Percentiles rank a stretch among this genome's conserved stretches.
phyloP scores from a whole-genome alignment of 2,888 invertebrate genomes.

The Brachyptera risi region DNA sequence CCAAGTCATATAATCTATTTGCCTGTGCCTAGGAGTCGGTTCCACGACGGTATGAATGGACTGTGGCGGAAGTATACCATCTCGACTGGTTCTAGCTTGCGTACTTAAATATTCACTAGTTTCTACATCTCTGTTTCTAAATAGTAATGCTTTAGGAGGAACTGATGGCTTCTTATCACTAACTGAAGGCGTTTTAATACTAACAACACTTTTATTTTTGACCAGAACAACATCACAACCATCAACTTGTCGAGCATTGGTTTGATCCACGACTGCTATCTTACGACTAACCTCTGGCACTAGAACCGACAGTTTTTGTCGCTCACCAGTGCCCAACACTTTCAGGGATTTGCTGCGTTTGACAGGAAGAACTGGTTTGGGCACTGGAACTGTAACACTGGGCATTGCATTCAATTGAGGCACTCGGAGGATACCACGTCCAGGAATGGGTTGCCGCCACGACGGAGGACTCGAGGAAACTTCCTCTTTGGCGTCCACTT shows the following conservation, averaged over 20 bases:
- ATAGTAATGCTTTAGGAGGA: conserved; percentile 11
- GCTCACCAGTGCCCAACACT: conserved; percentile 35
- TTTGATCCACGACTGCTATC: too few relatives aligned
- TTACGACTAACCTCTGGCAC: neutral
- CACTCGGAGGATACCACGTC: conserved; percentile 34
- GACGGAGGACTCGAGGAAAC: neutral
- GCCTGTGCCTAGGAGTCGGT: neutral
- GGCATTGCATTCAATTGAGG: conserved; percentile 25
- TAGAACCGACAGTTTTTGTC: conserved; percentile 32
- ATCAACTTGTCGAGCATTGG: neutral
- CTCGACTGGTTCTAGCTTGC: neutral
- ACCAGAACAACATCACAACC: conserved; percentile 20
- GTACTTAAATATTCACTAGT: neutral
- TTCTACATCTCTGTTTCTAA: conserved; percentile 7
- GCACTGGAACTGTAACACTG: conserved; percentile 31
- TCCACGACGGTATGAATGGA: neutral
- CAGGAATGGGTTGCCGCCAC: conserved; percentile 32
- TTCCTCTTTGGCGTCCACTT: conserved; percentile 3
- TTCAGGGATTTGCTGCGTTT: conserved; percentile 45
- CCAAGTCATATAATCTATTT: conserved; percentile 5
- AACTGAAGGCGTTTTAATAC: conserved; percentile 3
- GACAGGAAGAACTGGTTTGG: conserved; percentile 39
- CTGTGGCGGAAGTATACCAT: neutral
- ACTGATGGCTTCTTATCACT: conserved; percentile 18
- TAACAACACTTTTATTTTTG: conserved; percentile 6